A percentile compares a stretch with the other conserved stretches of the same genome.
These are phyloP conservation scores for Eristalis tenax DNA, from an alignment of 2,888 invertebrate genomes.

Conservation along the genomic window DNA sequence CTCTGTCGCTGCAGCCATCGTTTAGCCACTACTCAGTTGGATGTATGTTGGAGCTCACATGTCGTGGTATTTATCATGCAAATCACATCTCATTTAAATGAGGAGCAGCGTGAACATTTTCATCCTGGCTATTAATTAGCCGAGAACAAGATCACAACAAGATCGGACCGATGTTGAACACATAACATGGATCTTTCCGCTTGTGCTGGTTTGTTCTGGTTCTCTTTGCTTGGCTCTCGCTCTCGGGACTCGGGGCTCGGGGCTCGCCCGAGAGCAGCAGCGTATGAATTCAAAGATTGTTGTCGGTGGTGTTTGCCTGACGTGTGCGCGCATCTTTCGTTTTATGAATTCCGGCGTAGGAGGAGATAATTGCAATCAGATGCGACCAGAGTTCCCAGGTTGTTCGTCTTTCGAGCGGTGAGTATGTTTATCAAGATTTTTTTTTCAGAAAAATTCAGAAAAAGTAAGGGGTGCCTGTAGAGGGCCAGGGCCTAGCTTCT, in stretches of 20 bases:
- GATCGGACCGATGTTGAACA: slow-evolving; percentile 72
- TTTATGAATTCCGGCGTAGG: slow-evolving; percentile 24
- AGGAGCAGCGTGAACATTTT: slow-evolving; percentile 73
- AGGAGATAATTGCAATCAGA: slow-evolving; percentile 15
- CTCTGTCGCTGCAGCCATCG: slow-evolving; percentile 5
- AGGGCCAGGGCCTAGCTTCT: too few relatives aligned
- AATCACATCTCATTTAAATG: slow-evolving; percentile 72
- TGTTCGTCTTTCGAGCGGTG: background rate
- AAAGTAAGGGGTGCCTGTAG: too few relatives aligned
- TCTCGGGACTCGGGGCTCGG: too few relatives aligned
- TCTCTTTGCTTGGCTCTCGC: background rate
- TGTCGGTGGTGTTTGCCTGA: slow-evolving; percentile 1
- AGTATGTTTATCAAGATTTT: background rate
- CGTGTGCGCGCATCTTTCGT: background rate
- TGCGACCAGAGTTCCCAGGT: background rate
- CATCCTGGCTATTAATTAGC: slow-evolving; percentile 73
- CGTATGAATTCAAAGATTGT: slow-evolving; percentile 23
- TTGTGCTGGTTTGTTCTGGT: slow-evolving; percentile 8
- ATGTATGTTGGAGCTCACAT: slow-evolving; percentile 66
- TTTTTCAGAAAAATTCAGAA: too few relatives aligned
- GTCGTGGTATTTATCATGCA: slow-evolving; percentile 72
- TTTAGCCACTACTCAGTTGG: slow-evolving; percentile 9
- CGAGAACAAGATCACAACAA: slow-evolving; percentile 73
- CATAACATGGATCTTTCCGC: slow-evolving; percentile 46
- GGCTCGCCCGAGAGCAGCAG: background rate